Evolutionary conservation across 1,140 invertebrate species (phyloP).

Genomic region (Drosophila punjabiensis): DNA sequence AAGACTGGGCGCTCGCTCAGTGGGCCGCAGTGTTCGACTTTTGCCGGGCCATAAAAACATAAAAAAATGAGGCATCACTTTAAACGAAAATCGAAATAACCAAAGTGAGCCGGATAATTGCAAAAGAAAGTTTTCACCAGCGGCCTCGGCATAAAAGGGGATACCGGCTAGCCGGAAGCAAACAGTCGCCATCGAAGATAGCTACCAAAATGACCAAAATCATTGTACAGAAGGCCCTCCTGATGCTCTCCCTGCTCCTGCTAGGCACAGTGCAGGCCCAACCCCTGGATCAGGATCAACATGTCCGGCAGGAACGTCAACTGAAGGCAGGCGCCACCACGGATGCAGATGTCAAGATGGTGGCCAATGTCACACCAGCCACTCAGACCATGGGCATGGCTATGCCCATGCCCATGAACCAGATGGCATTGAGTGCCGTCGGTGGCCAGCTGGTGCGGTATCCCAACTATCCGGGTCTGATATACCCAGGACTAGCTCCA

Average conservation of each 20-base stretch:
- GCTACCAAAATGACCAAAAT: constrained; percentile 59
- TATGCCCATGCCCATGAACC: constrained; percentile 50
- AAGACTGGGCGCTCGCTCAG: constrained; percentile 56
- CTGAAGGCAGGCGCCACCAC: constrained; percentile 39
- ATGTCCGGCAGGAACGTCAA: constrained; percentile 56
- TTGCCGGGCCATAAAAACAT: constrained; percentile 67
- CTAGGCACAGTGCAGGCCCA: constrained; percentile 26
- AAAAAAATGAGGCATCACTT: constrained; percentile 66
- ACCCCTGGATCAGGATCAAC: constrained; percentile 42
- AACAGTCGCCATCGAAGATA: constrained; percentile 60
- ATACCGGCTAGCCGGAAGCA: constrained; percentile 59
- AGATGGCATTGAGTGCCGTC: constrained; percentile 45
- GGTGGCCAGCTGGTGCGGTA: constrained; percentile 61
- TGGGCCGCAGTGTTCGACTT: constrained; percentile 50
- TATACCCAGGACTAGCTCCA: constrained; percentile 19
- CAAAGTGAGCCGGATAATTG: constrained; percentile 44
- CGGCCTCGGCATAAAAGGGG: constrained; percentile 66
- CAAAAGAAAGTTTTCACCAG: constrained; percentile 68
- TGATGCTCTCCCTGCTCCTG: constrained; percentile 57
- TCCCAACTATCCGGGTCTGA: constrained; percentile 54
- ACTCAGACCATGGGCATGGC: constrained; percentile 28
- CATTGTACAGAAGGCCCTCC: constrained; percentile 29
- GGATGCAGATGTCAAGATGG: constrained; percentile 70
- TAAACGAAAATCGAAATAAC: constrained; percentile 54
- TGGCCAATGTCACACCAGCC: constrained; percentile 59